phyloP scores from a whole-genome alignment of 30 jellyfish, hydroid and myxozoan genomes.

The Clytia hemisphaerica region DNA sequence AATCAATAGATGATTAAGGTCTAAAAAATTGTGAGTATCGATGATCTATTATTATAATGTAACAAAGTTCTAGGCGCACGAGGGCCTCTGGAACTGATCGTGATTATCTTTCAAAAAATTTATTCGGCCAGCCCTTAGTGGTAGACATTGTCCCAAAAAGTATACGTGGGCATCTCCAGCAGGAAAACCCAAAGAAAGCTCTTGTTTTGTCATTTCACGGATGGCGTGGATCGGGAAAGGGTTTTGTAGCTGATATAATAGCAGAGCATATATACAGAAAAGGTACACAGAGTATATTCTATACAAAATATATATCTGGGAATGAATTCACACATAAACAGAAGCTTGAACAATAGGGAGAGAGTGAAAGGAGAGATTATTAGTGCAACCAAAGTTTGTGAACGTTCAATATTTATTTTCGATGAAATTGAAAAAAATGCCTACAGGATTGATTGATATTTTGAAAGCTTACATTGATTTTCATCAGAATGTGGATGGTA shows the following conservation, averaged over 20 bases:
- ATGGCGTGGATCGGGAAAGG: conserved; percentile 92
- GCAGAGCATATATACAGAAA: conserved; percentile 57
- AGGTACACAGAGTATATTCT: conserved; percentile 71
- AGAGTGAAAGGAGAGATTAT: conserved; percentile 26
- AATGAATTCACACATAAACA: conserved; percentile 47
- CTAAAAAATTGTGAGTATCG: too few species aligned
- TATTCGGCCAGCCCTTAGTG: conserved; percentile 94
- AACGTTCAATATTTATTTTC: conserved; percentile 58
- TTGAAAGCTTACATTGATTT: conserved; percentile 65
- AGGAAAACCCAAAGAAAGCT: conserved; percentile 69
- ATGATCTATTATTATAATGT: too few species aligned
- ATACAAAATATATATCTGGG: conserved; percentile 41
- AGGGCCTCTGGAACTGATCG: too few species aligned
- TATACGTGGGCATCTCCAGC: conserved; percentile 35
- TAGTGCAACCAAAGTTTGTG: conserved; percentile 44
- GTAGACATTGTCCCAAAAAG: conserved; percentile 30
- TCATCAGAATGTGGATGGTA: conserved; percentile 71
- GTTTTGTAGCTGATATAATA: conserved; percentile 61
- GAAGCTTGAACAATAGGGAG: conserved; percentile 15
- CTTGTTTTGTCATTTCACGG: conserved; percentile 92
- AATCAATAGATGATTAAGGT: too few species aligned
- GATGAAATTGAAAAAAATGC: conserved; percentile 97
- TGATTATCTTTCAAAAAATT: too few species aligned
- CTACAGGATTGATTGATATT: conserved; percentile 67
- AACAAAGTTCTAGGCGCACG: too few species aligned